These are phyloP conservation scores for Graphium colonna DNA, from an alignment of 2,888 invertebrate species.

Conservation along the genomic window DNA sequence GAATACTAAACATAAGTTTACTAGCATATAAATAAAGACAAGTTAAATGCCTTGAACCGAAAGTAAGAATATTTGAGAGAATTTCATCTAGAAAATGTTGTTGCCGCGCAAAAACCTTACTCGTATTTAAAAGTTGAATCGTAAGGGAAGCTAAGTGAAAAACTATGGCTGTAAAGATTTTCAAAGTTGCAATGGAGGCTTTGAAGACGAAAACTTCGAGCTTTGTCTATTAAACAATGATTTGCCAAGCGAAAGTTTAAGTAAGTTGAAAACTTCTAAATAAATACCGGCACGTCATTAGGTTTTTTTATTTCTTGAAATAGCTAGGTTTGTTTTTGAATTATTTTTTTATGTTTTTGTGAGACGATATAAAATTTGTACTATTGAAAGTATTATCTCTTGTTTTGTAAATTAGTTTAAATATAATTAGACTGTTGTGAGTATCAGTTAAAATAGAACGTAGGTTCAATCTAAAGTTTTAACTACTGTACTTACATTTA, in stretches of 20 bases:
- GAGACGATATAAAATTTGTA: no score
- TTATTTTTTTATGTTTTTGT: no score
- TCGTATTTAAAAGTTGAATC: not conserved
- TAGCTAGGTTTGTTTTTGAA: no score
- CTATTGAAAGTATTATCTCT: no score
- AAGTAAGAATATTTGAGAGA: not conserved
- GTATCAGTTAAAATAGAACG: no score
- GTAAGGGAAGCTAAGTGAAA: slow-evolving; percentile 7
- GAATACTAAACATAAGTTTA: not conserved
- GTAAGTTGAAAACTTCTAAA: not conserved
- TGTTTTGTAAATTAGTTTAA: no score
- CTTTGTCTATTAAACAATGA: slow-evolving; percentile 6
- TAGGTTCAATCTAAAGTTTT: no score
- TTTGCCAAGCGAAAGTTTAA: not conserved
- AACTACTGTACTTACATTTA: no score
- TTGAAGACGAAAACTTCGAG: slow-evolving; percentile 7
- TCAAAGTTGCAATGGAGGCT: slow-evolving; percentile 1
- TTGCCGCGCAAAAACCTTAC: not conserved
- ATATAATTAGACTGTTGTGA: no score
- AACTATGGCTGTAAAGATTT: slow-evolving; percentile 6
- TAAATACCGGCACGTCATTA: not conserved
- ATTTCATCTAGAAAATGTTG: slow-evolving; percentile 5
- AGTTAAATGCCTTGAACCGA: not conserved
- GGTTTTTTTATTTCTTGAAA: no score
- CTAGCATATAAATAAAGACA: not conserved